These are phyloP conservation scores for Heterotis niloticus DNA, from an alignment of 2,113 vertebrate genomes.

Conservation along the genomic window DNA sequence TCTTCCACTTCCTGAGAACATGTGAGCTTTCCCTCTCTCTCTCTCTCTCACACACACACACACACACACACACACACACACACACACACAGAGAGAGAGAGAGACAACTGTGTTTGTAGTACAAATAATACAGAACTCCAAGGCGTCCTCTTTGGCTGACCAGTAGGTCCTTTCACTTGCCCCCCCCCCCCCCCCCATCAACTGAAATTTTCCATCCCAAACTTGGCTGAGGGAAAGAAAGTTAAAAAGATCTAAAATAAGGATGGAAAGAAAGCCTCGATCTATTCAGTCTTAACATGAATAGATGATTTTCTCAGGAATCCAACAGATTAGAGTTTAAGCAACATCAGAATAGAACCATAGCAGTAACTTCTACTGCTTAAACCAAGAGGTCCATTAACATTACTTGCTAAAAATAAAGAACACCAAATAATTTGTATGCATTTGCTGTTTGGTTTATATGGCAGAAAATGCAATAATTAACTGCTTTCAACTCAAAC, in stretches of 20 bases:
- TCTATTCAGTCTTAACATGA: no score
- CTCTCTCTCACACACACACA: no score
- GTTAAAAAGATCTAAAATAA: not conserved
- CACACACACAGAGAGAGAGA: not conserved
- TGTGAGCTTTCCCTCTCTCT: slow-evolving; percentile 28
- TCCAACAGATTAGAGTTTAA: not conserved
- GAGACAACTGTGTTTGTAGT: not conserved
- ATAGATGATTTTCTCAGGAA: not conserved
- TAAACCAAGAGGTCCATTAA: not conserved
- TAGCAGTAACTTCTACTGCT: not conserved
- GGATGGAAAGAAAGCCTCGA: not conserved
- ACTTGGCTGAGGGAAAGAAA: not conserved
- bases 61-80: slow-evolving; percentile 10
- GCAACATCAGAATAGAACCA: not conserved
- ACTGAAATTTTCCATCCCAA: not conserved
- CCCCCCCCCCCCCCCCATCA: no score
- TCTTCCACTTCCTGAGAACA: not conserved
- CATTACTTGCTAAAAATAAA: not conserved
- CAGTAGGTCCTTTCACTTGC: no score
- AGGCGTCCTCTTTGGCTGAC: no score
- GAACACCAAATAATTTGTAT: not conserved
- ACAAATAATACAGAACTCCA: no score
- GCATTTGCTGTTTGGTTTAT: not conserved
- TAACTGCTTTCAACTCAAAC: not conserved
- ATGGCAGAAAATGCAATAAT: not conserved